Evolutionary conservation across 2,797 vertebrate genomes (phyloP), one percentile per base, ranked within the genome.

Genomic region (Selene dorsalis): DNA sequence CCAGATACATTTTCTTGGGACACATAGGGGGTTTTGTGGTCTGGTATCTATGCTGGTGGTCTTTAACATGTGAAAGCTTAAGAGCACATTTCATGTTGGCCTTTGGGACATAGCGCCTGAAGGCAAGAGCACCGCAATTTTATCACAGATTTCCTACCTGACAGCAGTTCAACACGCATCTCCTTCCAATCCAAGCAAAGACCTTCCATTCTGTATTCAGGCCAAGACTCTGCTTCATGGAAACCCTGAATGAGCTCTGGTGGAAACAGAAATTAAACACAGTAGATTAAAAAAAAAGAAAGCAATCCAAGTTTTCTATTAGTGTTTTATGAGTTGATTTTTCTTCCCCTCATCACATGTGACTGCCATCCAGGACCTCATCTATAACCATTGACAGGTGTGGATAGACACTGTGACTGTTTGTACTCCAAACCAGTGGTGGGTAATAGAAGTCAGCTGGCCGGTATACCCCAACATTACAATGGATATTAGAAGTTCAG

Each of bases 381-480:
- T 76, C 70, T 84, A 11, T 91, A 91, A 93, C 80, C 64, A 83
- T 16, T 89, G 81, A 81, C 91, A 91, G 88, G 89, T 91, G 88
- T 82, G 78, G 79, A 79, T 38, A 56, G 63, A 53, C 61, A 41
- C 76, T 90, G 70, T 59, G 75, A 73, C 63, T 83, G 78, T 88
- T 88, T 80, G 71, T 71, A 80, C 85, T 85, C 82, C 82, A 84
- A 66, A 87, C 73, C 85, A 70, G 47, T 61, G 79, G 75, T 78
- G 57, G 69, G 38, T 91, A 92, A 91, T 93, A 62, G 66, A 83
- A 91, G 71, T 88, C 87, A 92, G 88, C 89, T 93, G 89, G 69
- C 56, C 78, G 56, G 69, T 78, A 76, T 82, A 70, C 78, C 18
- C 70, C 69, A 47, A 80, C 85, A 85, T 87, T 78, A 88, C 58